These are phyloP conservation scores for Anarhynchus alexandrinus DNA, from an alignment of 2,113 vertebrate genomes.

Conservation along the genomic window DNA sequence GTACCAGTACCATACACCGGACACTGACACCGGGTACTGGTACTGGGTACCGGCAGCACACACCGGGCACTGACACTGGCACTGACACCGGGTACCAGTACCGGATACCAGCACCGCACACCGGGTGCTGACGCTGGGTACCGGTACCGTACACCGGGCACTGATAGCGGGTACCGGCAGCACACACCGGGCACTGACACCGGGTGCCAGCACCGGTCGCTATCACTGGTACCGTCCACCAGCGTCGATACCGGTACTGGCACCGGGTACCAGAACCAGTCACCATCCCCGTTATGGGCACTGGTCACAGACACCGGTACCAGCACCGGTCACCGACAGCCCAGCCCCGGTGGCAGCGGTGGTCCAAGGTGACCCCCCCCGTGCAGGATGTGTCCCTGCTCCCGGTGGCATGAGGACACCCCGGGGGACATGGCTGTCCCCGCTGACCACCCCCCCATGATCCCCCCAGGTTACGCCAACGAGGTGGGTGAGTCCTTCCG, in stretches of 20 bases:
- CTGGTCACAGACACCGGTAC: background rate
- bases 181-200: background rate
- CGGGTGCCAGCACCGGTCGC: fast-evolving
- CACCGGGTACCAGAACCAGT: background rate
- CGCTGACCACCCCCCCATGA: background rate
- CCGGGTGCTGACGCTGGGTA: background rate
- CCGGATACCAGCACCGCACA: background rate
- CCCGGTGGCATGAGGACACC: background rate
- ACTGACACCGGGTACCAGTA: too few relatives aligned
- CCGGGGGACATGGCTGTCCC: too few relatives aligned
- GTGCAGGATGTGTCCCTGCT: background rate
- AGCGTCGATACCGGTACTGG: background rate
- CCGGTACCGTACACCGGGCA: too few relatives aligned
- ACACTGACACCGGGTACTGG: too few relatives aligned
- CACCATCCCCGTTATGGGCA: background rate
- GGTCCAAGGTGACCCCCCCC: background rate
- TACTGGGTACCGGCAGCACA: too few relatives aligned
- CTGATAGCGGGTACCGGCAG: too few relatives aligned
- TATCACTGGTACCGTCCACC: background rate
- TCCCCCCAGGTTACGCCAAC: slow-evolving; percentile 89
- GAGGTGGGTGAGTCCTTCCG: slow-evolving; percentile 96
- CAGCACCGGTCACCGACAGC: background rate
- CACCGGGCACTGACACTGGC: too few relatives aligned
- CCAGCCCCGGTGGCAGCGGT: fast-evolving
- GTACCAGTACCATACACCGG: too few relatives aligned